Conservation (phyloP, 1,140 invertebrate genomes). For the Cyclargus thomasi region DNA sequence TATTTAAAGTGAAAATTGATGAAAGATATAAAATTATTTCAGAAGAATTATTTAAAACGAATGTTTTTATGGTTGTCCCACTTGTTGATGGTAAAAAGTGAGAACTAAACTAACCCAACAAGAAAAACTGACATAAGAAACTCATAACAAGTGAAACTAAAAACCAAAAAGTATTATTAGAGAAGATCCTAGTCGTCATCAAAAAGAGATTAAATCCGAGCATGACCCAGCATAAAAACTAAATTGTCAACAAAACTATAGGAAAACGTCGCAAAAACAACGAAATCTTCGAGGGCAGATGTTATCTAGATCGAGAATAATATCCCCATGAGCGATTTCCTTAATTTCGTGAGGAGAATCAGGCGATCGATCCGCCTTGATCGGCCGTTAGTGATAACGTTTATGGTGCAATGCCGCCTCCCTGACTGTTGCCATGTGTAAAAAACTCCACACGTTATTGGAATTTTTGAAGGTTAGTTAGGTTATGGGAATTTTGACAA, state of each 20-base stretch:
- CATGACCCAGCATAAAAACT: conserved; percentile 18
- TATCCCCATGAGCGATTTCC: conserved; percentile 73
- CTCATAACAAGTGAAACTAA: too few relatives aligned
- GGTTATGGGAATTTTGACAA: not conserved
- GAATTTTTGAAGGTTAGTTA: not conserved
- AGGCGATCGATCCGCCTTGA: conserved; percentile 67
- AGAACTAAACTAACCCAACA: too few relatives aligned
- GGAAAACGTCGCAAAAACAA: conserved; percentile 43
- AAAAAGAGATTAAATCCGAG: not conserved
- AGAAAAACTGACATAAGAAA: too few relatives aligned
- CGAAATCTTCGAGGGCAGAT: conserved; percentile 64
- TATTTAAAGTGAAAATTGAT: too few relatives aligned
- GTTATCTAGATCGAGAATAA: conserved; percentile 64
- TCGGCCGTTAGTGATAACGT: conserved; percentile 66
- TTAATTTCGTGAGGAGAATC: conserved; percentile 73
- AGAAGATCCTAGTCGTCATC: too few relatives aligned
- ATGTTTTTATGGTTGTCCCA: too few relatives aligned
- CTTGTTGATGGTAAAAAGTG: too few relatives aligned
- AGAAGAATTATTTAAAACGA: too few relatives aligned
- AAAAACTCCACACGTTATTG: not conserved
- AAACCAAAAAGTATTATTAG: too few relatives aligned
- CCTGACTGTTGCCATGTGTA: conserved; percentile 16
- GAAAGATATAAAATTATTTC: too few relatives aligned
- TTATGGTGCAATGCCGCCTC: conserved; percentile 54
- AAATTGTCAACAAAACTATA: conserved; percentile 24